These are phyloP conservation scores for Trypoxylon attenuatum DNA, from an alignment of 2,888 invertebrate genomes.

Conservation along the genomic window DNA sequence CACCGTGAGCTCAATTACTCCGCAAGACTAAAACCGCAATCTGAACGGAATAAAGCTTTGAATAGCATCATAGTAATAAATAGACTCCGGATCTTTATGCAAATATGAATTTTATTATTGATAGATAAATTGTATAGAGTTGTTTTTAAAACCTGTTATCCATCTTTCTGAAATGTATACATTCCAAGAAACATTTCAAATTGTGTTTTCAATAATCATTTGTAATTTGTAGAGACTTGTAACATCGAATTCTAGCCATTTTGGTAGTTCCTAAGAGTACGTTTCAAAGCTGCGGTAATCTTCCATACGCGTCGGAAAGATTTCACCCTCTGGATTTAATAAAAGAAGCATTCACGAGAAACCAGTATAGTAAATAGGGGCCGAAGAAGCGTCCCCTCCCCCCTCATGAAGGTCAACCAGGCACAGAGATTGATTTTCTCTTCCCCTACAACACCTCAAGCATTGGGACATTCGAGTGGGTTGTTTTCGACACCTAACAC, in stretches of 20 bases:
- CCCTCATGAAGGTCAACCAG: conserved; percentile 58
- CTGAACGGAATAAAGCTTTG: too few relatives aligned
- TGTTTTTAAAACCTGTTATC: too few relatives aligned
- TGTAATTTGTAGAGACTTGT: too few relatives aligned
- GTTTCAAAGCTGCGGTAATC: too few relatives aligned
- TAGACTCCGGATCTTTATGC: too few relatives aligned
- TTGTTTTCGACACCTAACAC: conserved; percentile 9
- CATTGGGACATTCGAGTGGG: conserved; percentile 3
- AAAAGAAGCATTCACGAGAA: neutral
- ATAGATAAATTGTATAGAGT: too few relatives aligned
- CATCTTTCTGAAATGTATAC: too few relatives aligned
- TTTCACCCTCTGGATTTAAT: neutral
- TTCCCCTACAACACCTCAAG: neutral
- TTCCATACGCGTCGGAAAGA: neutral
- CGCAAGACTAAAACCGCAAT: too few relatives aligned
- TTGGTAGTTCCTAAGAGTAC: too few relatives aligned
- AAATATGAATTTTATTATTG: too few relatives aligned
- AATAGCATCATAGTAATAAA: too few relatives aligned
- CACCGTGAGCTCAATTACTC: too few relatives aligned
- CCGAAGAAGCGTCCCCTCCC: conserved; percentile 20
- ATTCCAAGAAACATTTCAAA: neutral
- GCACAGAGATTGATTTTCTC: conserved; percentile 57
- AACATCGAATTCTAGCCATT: neutral
- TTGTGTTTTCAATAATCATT: neutral
- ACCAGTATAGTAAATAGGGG: conserved; percentile 1